A percentile compares a stretch with the other conserved stretches of the same genome.
These are phyloP conservation scores for Slavum lentiscoides DNA, from an alignment of 2,888 invertebrate species.

Conservation along the genomic window DNA sequence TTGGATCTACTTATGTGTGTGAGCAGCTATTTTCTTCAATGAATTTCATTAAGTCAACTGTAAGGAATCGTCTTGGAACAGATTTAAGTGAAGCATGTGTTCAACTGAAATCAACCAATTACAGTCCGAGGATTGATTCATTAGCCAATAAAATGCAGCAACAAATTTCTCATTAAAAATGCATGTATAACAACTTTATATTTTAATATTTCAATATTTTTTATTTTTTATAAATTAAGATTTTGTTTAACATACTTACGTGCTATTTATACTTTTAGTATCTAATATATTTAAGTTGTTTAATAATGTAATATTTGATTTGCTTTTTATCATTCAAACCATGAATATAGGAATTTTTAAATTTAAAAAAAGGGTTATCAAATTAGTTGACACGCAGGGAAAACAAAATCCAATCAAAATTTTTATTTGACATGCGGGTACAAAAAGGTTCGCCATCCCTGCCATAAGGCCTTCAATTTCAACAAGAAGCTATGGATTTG, in stretches of 20 bases:
- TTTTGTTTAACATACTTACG: neutral
- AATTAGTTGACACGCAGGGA: neutral
- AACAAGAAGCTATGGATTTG: too few species aligned
- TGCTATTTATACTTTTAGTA: slow-evolving; percentile 3
- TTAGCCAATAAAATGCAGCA: slow-evolving; percentile 2
- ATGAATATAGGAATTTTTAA: neutral
- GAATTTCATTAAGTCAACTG: slow-evolving; percentile 2
- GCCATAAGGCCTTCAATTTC: too few species aligned
- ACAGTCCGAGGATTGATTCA: slow-evolving; percentile 3
- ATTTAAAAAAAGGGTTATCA: slow-evolving; percentile 8
- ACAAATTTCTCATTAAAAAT: too few species aligned
- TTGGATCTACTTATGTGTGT: neutral
- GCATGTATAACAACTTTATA: neutral
- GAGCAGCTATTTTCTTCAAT: slow-evolving; percentile 8
- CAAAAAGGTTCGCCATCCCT: too few species aligned
- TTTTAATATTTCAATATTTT: neutral
- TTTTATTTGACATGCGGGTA: too few species aligned
- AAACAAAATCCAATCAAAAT: too few species aligned
- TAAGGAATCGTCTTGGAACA: slow-evolving; percentile 6
- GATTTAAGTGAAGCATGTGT: neutral
- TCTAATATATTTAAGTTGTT: neutral
- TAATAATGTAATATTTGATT: neutral
- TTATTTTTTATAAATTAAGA: slow-evolving; percentile 3
- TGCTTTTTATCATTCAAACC: neutral
- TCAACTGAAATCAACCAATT: slow-evolving; percentile 7